Evolutionary conservation across 2,797 vertebrate species (phyloP).

Genomic region (Melanotaenia parkinsoni): DNA sequence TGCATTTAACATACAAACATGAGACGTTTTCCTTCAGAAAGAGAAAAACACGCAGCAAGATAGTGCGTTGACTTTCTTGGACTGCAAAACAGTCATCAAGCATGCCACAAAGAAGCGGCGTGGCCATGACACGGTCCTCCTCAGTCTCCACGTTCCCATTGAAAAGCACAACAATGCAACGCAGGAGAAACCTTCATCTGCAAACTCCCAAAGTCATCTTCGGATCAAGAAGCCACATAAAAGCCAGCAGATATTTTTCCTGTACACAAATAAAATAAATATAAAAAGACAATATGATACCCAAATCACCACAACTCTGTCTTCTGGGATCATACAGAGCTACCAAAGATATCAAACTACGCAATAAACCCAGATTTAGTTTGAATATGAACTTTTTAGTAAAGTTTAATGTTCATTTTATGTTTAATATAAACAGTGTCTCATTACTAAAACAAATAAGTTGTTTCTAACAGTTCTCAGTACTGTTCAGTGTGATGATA

Average conservation of each 20-base stretch:
- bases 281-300: background rate
- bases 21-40: conserved; percentile 5
- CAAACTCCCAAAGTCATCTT: background rate
- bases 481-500: too few species aligned
- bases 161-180: background rate
- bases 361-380: too few species aligned
- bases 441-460: too few species aligned
- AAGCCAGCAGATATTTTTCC: background rate
- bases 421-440: too few species aligned
- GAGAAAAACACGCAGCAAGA: background rate
- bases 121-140: background rate
- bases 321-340: too few species aligned
- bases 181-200: background rate
- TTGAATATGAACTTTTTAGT: too few species aligned
- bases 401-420: too few species aligned
- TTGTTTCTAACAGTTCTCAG: too few species aligned
- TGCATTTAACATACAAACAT: conserved; percentile 35
- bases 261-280: background rate
- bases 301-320: too few species aligned
- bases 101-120: background rate
- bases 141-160: background rate
- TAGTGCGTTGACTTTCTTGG: background rate
- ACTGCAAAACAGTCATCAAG: background rate
- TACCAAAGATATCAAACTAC: too few species aligned
- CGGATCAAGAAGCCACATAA: background rate